phyloP scores from a whole-genome alignment of 2,888 invertebrate genomes.

The Nephrotoma flavescens region DNA sequence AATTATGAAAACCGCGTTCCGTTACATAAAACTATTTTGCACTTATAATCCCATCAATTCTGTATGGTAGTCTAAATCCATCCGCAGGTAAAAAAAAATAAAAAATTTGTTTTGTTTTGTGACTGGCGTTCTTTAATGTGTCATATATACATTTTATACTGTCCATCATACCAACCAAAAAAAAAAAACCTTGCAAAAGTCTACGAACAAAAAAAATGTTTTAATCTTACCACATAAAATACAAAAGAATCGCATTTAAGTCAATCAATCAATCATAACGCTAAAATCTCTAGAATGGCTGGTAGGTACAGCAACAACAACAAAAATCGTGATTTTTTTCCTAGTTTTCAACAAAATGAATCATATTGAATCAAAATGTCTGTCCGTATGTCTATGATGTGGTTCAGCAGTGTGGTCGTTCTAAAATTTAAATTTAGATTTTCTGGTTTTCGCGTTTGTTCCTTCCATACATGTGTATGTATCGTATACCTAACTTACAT shows the following conservation, averaged over 20 bases:
- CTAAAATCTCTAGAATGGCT: neutral
- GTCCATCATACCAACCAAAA: neutral
- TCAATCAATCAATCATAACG: conserved; percentile 4
- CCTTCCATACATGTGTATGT: neutral
- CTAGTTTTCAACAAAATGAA: neutral
- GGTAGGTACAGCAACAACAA: neutral
- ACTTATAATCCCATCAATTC: neutral
- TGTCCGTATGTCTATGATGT: neutral
- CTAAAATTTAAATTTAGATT: neutral
- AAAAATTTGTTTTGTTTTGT: neutral
- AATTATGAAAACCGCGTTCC: neutral
- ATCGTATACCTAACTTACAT: neutral
- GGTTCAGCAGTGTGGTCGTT: neutral
- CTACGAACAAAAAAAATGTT: neutral
- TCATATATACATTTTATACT: neutral
- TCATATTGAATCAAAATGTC: neutral
- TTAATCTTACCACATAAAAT: neutral
- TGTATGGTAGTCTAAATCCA: neutral
- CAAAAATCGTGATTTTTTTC: neutral
- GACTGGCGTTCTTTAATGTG: neutral
- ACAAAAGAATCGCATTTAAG: neutral
- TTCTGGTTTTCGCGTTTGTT: neutral
- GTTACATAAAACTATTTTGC: neutral
- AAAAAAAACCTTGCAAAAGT: neutral
- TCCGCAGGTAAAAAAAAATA: neutral